phyloP scores from a whole-genome alignment of 2,888 invertebrate genomes.

The Aspidiotus rigidus region DNA sequence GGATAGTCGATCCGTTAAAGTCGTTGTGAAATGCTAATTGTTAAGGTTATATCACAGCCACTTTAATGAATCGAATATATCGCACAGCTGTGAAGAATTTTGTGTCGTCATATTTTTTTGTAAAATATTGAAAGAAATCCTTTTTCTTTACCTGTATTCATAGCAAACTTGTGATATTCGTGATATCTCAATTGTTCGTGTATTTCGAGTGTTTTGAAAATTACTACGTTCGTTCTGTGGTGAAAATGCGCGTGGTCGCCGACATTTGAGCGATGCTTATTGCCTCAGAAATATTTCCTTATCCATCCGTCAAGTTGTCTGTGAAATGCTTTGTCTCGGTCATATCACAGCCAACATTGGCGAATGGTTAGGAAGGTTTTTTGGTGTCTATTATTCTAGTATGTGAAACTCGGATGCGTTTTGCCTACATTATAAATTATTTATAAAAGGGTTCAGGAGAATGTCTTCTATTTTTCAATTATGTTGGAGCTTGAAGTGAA shows the following conservation, averaged over 20 bases:
- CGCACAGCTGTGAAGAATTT: neutral
- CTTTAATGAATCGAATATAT: constrained; percentile 70
- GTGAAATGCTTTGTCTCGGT: constrained; percentile 62
- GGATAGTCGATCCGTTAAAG: constrained; percentile 55
- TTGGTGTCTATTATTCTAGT: neutral
- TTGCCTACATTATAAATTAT: no score
- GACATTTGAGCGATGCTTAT: neutral
- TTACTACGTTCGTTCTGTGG: neutral
- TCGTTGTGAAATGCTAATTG: constrained; percentile 69
- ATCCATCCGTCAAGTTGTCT: constrained; percentile 67
- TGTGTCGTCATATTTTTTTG: no score
- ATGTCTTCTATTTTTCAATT: no score
- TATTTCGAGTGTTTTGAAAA: neutral
- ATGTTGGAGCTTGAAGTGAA: no score
- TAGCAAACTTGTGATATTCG: neutral
- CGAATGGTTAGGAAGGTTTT: constrained; percentile 31
- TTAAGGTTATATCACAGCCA: constrained; percentile 88
- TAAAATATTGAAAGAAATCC: no score
- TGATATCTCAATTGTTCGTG: neutral
- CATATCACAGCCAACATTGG: constrained; percentile 83
- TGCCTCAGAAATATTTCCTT: constrained; percentile 41
- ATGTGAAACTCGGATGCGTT: no score
- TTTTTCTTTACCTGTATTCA: no score
- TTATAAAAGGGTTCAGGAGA: no score
- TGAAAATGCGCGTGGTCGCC: neutral